Evolutionary conservation across 2,797 vertebrate species (phyloP).

Genomic region (Antennarius maculatus): DNA sequence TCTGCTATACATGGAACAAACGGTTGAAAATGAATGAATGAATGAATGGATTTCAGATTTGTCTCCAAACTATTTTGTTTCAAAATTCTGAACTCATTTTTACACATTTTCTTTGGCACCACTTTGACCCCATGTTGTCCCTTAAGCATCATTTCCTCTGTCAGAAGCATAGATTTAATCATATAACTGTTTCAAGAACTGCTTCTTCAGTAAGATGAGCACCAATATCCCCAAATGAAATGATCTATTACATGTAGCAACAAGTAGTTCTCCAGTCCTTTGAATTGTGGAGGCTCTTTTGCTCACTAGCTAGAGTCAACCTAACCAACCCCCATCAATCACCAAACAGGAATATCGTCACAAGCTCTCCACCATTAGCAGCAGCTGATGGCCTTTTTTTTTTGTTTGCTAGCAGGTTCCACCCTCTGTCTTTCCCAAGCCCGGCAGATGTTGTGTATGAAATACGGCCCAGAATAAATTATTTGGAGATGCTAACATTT

Average conservation of each 20-base stretch:
- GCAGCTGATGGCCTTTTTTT: constrained; percentile 16
- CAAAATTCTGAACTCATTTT: too few relatives aligned
- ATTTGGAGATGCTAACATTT: constrained; percentile 63
- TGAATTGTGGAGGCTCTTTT: background rate
- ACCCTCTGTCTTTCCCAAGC: constrained; percentile 44
- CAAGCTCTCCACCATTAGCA: background rate
- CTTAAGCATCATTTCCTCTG: too few relatives aligned
- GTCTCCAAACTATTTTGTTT: too few relatives aligned
- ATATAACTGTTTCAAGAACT: too few relatives aligned
- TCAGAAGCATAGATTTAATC: too few relatives aligned
- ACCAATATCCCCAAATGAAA: too few relatives aligned
- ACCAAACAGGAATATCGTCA: background rate
- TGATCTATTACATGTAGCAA: background rate
- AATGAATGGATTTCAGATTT: too few relatives aligned
- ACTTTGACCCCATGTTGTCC: too few relatives aligned
- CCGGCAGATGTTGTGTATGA: constrained; percentile 61
- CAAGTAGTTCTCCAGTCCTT: background rate
- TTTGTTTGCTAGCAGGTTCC: constrained; percentile 37
- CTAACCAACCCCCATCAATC: constrained; percentile 3
- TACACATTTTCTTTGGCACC: background rate
- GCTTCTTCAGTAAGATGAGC: too few relatives aligned
- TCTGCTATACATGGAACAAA: too few relatives aligned
- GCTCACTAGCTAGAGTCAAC: constrained; percentile 22
- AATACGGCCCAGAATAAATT: constrained; percentile 54
- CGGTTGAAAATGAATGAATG: too few relatives aligned